Base-by-base conservation (phyloP, 2,888 invertebrate genomes). In the Bombylius major region DNA sequence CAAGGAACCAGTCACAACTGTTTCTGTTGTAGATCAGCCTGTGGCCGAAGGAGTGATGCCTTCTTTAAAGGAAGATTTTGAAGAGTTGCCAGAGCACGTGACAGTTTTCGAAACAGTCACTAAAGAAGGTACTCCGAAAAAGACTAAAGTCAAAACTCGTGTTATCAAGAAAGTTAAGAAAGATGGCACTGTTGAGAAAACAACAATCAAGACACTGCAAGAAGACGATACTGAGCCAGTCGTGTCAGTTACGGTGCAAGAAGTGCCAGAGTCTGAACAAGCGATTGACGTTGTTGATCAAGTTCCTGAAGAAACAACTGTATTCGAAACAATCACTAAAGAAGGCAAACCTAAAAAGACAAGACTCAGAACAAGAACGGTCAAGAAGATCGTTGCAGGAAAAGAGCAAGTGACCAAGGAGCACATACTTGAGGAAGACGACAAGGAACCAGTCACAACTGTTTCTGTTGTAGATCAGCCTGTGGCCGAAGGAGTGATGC, bases 341-440 rank as follows among this genome's bases (percentile, higher is more conserved):
- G 56, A 58, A n/a, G 60, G 60, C 4, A 71, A 69, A 54, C 61
- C 67, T 14, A 58, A 49, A 61, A 69, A 34, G 55, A 64, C 57
- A 62, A 53, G 61, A 12, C 69, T 69, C 5, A 67, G 68, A 65
- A 64, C 63, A 46, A 56, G 62, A 14, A 39, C 58, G 4, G 62
- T 64, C 51, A 65, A 63, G 69, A 76, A 71, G 60, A 67, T 65
- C 51, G 67, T 67, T 58, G 71, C 69, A 48, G 69, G 64, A 5
- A 69, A 68, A 58, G 71, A 67, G 50, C 63, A 67, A 63, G 60
- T 55, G 50, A 72, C 72, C 6, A 67, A 73, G 63, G 70, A 75
- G 55, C 66, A 69, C n/a, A 72, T 69, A 4, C 64, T 70, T 4
- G 70, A 74, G 55, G 73, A 72, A 56, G 75, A 75, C 59, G 72